Conservation (phyloP, 2,113 vertebrate species). For the Gallinago paraguaiae region DNA sequence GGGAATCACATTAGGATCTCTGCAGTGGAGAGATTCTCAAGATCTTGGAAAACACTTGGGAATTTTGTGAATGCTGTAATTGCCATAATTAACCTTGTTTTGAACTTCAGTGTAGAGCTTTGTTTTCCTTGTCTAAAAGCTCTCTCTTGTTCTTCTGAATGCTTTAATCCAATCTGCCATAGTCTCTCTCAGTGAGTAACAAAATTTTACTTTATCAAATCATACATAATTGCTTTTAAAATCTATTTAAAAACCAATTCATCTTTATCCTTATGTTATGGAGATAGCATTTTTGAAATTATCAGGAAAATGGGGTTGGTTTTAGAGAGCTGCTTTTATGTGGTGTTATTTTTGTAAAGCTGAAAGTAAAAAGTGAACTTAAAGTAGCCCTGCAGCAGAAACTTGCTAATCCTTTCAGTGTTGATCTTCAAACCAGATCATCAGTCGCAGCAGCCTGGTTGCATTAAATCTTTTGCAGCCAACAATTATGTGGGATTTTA, state of each 20-base stretch:
- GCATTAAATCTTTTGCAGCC: background rate
- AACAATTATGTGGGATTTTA: background rate
- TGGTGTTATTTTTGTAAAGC: conserved; percentile 12
- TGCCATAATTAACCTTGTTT: background rate
- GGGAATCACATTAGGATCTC: background rate
- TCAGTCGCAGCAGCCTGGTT: background rate
- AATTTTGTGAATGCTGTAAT: background rate
- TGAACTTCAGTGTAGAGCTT: background rate
- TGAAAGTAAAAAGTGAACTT: conserved; percentile 15
- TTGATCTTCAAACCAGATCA: background rate
- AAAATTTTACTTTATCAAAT: conserved; percentile 30
- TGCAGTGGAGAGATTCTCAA: background rate
- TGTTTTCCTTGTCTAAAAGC: conserved; percentile 42
- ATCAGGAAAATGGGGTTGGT: background rate
- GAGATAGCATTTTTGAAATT: background rate
- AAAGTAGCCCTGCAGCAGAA: conserved; percentile 41
- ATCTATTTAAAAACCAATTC: background rate
- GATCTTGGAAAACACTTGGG: background rate
- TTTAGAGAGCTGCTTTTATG: conserved; percentile 37
- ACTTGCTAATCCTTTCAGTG: conserved; percentile 10
- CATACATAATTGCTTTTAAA: background rate
- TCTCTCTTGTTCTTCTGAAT: conserved; percentile 59
- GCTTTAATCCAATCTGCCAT: conserved; percentile 63
- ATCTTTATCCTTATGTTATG: background rate
- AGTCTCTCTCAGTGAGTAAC: conserved; percentile 80